Percentiles rank a stretch among this genome's conserved stretches.
Conservation (phyloP, 2,797 vertebrate genomes). For the Holocentrus rufus region DNA sequence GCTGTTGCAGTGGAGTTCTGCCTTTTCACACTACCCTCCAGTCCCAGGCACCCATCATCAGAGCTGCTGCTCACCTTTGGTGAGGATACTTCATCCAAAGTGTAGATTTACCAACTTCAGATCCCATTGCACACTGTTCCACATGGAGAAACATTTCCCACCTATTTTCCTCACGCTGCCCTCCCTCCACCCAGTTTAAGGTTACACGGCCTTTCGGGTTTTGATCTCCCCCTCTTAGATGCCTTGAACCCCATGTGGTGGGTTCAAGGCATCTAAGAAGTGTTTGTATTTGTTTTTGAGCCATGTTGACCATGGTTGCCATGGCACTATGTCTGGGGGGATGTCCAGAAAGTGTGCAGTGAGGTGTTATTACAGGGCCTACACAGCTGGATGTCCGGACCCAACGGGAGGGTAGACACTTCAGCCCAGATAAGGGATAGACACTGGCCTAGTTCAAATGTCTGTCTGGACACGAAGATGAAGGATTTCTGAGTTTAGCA, state of each 20-base stretch:
- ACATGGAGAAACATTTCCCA: slow-evolving; percentile 74
- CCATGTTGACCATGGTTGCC: slow-evolving; percentile 73
- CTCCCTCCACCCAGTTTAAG: slow-evolving; percentile 68
- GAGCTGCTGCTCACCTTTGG: slow-evolving; percentile 58
- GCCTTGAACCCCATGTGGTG: slow-evolving; percentile 37
- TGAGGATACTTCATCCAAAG: slow-evolving; percentile 62
- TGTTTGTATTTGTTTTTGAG: slow-evolving; percentile 74
- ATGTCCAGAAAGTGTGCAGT: slow-evolving; percentile 65
- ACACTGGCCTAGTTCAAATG: slow-evolving; percentile 63
- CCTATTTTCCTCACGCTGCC: slow-evolving; percentile 68
- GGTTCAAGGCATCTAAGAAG: slow-evolving; percentile 67
- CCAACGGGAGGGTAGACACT: slow-evolving; percentile 54
- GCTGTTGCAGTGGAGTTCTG: slow-evolving; percentile 51
- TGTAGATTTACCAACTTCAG: slow-evolving; percentile 62
- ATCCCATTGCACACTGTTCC: slow-evolving; percentile 56
- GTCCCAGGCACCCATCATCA: slow-evolving; percentile 4
- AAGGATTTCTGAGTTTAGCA: slow-evolving; percentile 43
- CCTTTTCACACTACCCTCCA: slow-evolving; percentile 39
- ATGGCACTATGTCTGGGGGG: slow-evolving; percentile 70
- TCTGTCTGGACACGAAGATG: slow-evolving; percentile 63
- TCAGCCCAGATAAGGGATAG: slow-evolving; percentile 63
- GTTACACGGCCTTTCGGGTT: slow-evolving; percentile 70
- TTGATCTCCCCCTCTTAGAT: slow-evolving; percentile 42
- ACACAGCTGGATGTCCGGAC: slow-evolving; percentile 75
- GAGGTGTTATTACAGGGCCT: slow-evolving; percentile 67